Conservation (phyloP, 2,888 invertebrate species). For the Harpagoxenus sublaevis region DNA sequence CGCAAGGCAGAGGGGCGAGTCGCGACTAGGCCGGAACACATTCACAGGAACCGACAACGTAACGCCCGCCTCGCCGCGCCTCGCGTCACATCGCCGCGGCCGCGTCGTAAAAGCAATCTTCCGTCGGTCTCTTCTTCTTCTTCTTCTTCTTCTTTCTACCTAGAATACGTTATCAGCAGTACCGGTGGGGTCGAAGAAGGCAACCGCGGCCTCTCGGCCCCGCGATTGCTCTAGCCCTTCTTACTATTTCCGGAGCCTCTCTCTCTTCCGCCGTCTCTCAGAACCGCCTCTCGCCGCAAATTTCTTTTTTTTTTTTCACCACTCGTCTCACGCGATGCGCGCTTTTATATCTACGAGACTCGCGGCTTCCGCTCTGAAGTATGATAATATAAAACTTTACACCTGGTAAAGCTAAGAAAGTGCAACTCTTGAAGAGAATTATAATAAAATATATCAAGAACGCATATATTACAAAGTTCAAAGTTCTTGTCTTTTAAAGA, state of each 20-base stretch:
- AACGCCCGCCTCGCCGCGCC: constrained; percentile 62
- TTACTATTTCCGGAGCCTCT: constrained; percentile 57
- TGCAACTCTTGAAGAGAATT: constrained; percentile 1
- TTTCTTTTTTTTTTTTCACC: constrained; percentile 25
- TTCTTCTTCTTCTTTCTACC: constrained; percentile 78
- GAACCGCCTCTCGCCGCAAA: constrained; percentile 33
- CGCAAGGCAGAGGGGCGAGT: constrained; percentile 63
- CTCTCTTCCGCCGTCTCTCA: constrained; percentile 31
- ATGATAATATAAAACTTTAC: constrained; percentile 49
- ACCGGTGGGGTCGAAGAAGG: constrained; percentile 11
- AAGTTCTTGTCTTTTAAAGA: constrained; percentile 16
- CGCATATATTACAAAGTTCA: constrained; percentile 1
- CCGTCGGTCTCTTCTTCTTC: constrained; percentile 73
- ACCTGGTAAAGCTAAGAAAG: constrained; percentile 29
- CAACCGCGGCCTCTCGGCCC: constrained; percentile 55
- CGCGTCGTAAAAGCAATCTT: constrained; percentile 83
- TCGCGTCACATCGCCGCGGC: not conserved
- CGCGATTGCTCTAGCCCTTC: constrained; percentile 54
- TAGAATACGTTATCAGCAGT: constrained; percentile 82
- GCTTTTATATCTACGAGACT: constrained; percentile 50
- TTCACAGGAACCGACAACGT: constrained; percentile 76
- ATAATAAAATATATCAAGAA: not conserved
- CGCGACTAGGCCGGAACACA: constrained; percentile 68
- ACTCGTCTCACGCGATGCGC: constrained; percentile 25
- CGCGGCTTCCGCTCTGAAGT: constrained; percentile 44